These are phyloP conservation scores for Morone chrysops DNA, from an alignment of 2,113 vertebrate species.

Conservation along the genomic window DNA sequence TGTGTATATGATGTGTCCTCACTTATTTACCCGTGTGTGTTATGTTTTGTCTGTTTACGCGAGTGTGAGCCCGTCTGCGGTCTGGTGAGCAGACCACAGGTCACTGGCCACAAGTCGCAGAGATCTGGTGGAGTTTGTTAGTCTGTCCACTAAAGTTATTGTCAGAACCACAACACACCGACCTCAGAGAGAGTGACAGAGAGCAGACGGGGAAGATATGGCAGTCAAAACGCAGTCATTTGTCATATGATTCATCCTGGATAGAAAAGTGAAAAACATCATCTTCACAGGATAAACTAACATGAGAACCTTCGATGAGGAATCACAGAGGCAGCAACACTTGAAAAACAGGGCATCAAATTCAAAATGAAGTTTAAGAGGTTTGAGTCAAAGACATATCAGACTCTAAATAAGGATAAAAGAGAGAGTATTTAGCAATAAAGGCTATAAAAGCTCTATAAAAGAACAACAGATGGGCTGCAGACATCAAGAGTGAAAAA, in stretches of 20 bases:
- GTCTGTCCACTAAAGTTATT: constrained; percentile 67
- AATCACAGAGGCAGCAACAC: background rate
- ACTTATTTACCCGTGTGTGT: constrained; percentile 31
- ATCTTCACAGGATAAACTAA: constrained; percentile 4
- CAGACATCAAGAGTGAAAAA: constrained; percentile 60
- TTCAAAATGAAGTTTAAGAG: background rate
- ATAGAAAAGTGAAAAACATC: constrained; percentile 7
- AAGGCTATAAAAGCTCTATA: constrained; percentile 42
- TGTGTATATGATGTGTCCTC: constrained; percentile 30
- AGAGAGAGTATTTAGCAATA: constrained; percentile 30
- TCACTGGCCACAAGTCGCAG: constrained; percentile 58
- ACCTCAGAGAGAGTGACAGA: constrained; percentile 72
- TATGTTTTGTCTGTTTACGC: constrained; percentile 59
- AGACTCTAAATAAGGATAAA: constrained; percentile 23
- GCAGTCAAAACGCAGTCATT: background rate
- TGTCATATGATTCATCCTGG: constrained; percentile 28
- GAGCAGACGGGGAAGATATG: constrained; percentile 42
- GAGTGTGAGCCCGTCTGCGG: constrained; percentile 66
- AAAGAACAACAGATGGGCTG: constrained; percentile 60
- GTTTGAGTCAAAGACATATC: constrained; percentile 27
- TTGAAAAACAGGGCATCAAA: constrained; percentile 12
- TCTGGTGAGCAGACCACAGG: constrained; percentile 49
- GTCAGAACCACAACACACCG: constrained; percentile 69
- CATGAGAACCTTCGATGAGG: background rate
- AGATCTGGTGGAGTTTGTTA: constrained; percentile 63